Evolutionary conservation across 2,113 vertebrate genomes (phyloP).

Genomic region (Mionectes macconnelli): DNA sequence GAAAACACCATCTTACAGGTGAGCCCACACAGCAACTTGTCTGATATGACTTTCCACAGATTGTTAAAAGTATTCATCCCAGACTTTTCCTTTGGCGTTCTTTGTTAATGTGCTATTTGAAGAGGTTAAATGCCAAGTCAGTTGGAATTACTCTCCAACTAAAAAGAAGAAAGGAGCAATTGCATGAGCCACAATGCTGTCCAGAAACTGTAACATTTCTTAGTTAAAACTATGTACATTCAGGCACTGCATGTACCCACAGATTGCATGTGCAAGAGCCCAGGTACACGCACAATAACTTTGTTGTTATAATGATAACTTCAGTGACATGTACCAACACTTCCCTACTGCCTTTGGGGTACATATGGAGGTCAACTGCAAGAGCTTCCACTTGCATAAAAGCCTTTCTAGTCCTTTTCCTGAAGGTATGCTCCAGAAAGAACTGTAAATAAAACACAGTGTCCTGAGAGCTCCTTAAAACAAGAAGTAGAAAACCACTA

Average conservation of each 20-base stretch:
- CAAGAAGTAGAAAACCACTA: background rate
- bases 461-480: background rate
- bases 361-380: background rate
- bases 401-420: background rate
- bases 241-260: background rate
- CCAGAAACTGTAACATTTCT: background rate
- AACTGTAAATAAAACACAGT: background rate
- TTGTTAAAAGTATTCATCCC: background rate
- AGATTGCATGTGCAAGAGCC: background rate
- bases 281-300: background rate
- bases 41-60: background rate
- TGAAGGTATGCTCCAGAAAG: background rate
- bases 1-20: conserved; percentile 80
- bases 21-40: background rate
- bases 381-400: background rate
- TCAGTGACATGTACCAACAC: background rate
- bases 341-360: background rate
- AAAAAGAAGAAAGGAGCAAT: background rate
- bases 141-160: background rate
- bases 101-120: background rate
- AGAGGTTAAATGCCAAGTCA: background rate
- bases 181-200: background rate
- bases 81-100: background rate
- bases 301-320: background rate
- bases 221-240: background rate